These are phyloP conservation scores for Beroe forskalii DNA, from an alignment of 37 sponge, comb jelly and placozoan species.

Conservation along the genomic window DNA sequence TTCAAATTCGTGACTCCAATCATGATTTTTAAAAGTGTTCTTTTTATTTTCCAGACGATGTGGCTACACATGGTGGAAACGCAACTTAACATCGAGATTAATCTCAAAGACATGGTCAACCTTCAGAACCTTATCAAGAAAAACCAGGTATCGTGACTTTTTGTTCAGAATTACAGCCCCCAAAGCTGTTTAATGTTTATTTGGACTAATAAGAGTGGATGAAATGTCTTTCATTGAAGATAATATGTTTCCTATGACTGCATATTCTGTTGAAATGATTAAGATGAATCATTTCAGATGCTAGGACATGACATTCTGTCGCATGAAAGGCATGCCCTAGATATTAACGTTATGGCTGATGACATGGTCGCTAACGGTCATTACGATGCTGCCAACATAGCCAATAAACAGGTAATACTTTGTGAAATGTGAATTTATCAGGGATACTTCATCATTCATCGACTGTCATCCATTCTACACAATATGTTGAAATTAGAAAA, in stretches of 20 bases:
- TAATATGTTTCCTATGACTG: no score
- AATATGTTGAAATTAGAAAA: no score
- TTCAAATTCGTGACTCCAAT: background rate
- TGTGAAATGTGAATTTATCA: no score
- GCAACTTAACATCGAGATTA: slow-evolving; percentile 70
- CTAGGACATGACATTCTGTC: slow-evolving; percentile 54
- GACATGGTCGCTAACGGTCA: slow-evolving; percentile 81
- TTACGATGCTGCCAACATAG: slow-evolving; percentile 78
- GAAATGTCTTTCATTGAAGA: no score
- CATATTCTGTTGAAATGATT: no score
- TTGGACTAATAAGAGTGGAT: no score
- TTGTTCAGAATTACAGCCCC: no score
- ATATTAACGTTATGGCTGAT: slow-evolving; percentile 75
- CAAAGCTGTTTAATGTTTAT: no score
- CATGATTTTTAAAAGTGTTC: background rate
- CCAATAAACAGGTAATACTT: slow-evolving; percentile 40
- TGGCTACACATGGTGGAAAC: slow-evolving; percentile 39
- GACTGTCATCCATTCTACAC: no score
- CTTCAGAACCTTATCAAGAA: slow-evolving; percentile 83
- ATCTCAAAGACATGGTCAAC: slow-evolving; percentile 79
- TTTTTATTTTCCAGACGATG: slow-evolving; percentile 33
- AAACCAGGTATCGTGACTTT: slow-evolving; percentile 76
- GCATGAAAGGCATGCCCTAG: slow-evolving; percentile 74
- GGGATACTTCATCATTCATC: no score
- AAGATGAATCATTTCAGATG: no score